Evolutionary conservation across 2,888 invertebrate genomes (phyloP).

Genomic region (Lysandra coridon): DNA sequence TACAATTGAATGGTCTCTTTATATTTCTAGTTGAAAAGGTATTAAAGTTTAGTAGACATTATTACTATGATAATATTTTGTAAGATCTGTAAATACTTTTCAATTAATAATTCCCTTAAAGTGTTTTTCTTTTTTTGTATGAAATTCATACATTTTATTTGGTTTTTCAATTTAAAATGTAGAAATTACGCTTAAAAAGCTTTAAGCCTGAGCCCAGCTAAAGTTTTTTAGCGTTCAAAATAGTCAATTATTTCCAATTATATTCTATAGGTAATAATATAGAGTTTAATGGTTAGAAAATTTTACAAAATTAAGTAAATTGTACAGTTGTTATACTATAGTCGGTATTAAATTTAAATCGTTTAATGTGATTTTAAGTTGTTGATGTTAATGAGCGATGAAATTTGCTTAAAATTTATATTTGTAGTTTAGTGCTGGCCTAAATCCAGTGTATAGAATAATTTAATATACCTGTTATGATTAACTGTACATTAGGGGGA

Average conservation of each 20-base stretch:
- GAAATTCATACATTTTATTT: neutral
- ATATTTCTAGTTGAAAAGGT: conserved; percentile 57
- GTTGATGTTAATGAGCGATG: neutral
- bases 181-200: conserved; percentile 65
- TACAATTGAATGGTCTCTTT: conserved; percentile 65
- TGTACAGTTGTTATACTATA: conserved; percentile 14
- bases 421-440: conserved; percentile 27
- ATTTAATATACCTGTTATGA: neutral
- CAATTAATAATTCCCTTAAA: neutral
- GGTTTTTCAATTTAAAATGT: conserved; percentile 35
- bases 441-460: conserved; percentile 25
- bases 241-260: conserved; percentile 57
- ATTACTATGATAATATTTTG: conserved; percentile 13
- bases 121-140: neutral
- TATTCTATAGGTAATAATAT: conserved; percentile 9
- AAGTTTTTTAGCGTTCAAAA: conserved; percentile 69
- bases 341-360: neutral
- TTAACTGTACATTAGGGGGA: neutral
- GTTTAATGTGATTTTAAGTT: neutral
- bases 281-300: conserved; percentile 3
- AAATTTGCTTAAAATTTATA: conserved; percentile 9
- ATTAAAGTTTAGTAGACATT: conserved; percentile 31
- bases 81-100: conserved; percentile 10
- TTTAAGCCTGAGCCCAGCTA: conserved; percentile 76
- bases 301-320: conserved; percentile 2